Conservation (phyloP, 2,797 vertebrate genomes). For the Margarornis squamiger region DNA sequence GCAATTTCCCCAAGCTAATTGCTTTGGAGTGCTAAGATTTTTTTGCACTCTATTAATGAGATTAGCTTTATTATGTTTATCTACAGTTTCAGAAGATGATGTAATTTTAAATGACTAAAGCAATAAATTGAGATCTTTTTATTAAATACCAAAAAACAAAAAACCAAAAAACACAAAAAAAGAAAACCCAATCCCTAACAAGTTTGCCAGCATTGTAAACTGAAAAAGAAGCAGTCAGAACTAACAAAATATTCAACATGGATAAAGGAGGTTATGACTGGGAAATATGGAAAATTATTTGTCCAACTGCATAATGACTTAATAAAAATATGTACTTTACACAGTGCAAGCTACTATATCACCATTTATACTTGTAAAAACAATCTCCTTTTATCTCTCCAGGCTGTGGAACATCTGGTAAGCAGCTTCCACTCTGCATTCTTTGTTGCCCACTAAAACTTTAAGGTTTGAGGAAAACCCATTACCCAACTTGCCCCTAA, state of each 20-base stretch:
- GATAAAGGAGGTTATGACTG: constrained; percentile 26
- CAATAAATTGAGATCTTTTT: background rate
- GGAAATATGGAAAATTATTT: constrained; percentile 61
- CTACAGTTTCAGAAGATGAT: constrained; percentile 37
- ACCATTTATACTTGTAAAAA: constrained; percentile 54
- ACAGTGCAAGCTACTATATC: constrained; percentile 44
- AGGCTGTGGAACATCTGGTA: constrained; percentile 68
- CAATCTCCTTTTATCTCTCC: constrained; percentile 62
- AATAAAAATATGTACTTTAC: constrained; percentile 59
- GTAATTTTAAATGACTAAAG: constrained; percentile 25
- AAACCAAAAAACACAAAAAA: background rate
- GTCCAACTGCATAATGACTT: constrained; percentile 54
- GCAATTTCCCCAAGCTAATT: background rate
- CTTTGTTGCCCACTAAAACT: constrained; percentile 53
- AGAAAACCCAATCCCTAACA: background rate
- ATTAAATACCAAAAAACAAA: background rate
- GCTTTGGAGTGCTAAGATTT: background rate
- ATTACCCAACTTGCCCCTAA: constrained; percentile 59
- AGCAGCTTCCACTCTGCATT: constrained; percentile 60
- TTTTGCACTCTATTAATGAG: constrained; percentile 35
- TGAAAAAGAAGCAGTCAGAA: constrained; percentile 35
- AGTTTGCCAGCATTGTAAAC: constrained; percentile 9
- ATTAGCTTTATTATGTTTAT: constrained; percentile 19
- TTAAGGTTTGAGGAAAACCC: constrained; percentile 66
- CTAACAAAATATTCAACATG: constrained; percentile 6